These are phyloP conservation scores for Desmodus rotundus DNA, from an alignment of 2,113 vertebrate species.

Conservation along the genomic window DNA sequence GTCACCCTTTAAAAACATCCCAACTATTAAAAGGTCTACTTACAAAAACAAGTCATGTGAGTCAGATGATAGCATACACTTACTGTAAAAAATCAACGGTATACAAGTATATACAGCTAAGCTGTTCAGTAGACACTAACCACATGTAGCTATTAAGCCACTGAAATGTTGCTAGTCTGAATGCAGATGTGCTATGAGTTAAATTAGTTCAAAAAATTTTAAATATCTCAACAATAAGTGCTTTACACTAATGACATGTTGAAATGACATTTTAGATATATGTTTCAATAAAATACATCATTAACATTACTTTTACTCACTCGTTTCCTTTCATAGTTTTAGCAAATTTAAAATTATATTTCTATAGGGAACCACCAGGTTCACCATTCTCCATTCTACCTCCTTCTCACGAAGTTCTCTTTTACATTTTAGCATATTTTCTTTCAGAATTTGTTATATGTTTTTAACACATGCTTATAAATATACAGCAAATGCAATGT, in stretches of 20 bases:
- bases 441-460: neutral
- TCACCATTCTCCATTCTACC: neutral
- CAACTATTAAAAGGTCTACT: neutral
- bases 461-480: constrained; percentile 38
- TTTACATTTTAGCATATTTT: constrained; percentile 19
- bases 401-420: neutral
- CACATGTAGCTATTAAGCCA: neutral
- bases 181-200: neutral
- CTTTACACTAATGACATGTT: neutral
- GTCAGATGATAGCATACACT: neutral
- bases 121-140: neutral
- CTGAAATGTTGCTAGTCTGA: neutral
- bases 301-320: neutral
- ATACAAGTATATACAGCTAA: neutral
- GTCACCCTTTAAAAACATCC: neutral
- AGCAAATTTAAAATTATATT: constrained; percentile 16
- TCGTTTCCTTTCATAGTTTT: constrained; percentile 1
- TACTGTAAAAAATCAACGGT: neutral
- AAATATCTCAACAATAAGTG: neutral
- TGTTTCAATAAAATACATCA: neutral
- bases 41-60: neutral
- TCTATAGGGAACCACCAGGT: neutral
- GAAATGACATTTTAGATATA: neutral
- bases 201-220: neutral
- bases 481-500: neutral